These are phyloP conservation scores for Sceloporus tristichus DNA, from an alignment of 2,113 vertebrate genomes.

Conservation along the genomic window DNA sequence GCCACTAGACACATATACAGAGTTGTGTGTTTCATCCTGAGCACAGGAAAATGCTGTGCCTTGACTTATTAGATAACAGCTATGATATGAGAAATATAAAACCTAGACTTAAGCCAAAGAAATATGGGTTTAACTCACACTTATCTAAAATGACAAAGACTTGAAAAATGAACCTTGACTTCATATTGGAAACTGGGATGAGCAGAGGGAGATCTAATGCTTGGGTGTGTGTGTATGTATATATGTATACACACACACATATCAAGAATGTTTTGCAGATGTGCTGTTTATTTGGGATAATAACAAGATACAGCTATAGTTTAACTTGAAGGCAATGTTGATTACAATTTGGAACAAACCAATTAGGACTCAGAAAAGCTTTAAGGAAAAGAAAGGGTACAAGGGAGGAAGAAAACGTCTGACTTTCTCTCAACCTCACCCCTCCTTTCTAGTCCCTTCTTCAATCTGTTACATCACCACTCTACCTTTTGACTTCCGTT, in stretches of 20 bases:
- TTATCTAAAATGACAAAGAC: slow-evolving; percentile 73
- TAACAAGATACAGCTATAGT: slow-evolving; percentile 50
- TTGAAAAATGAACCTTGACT: slow-evolving; percentile 77
- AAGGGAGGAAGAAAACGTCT: too few relatives aligned
- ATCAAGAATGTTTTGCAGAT: slow-evolving; percentile 72
- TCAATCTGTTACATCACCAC: too few relatives aligned
- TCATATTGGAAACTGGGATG: slow-evolving; percentile 59
- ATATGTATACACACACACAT: slow-evolving; percentile 53
- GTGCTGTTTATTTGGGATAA: slow-evolving; percentile 55
- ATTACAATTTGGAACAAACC: slow-evolving; percentile 56
- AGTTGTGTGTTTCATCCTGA: slow-evolving; percentile 52
- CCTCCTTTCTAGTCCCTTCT: too few relatives aligned
- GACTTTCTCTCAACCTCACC: too few relatives aligned
- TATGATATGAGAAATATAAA: slow-evolving; percentile 63
- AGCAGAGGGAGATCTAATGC: not conserved
- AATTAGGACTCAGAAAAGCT: not conserved
- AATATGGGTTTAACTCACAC: slow-evolving; percentile 69
- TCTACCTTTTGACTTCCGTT: too few relatives aligned
- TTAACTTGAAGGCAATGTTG: slow-evolving; percentile 1
- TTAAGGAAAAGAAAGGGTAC: too few relatives aligned
- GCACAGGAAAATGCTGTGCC: slow-evolving; percentile 57
- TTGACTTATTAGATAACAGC: slow-evolving; percentile 66
- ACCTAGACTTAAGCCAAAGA: slow-evolving; percentile 67
- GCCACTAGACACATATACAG: too few relatives aligned
- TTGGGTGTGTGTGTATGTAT: slow-evolving; percentile 73